Evolutionary conservation across 2,797 vertebrate genomes (phyloP).

Genomic region (Chromis chromis): DNA sequence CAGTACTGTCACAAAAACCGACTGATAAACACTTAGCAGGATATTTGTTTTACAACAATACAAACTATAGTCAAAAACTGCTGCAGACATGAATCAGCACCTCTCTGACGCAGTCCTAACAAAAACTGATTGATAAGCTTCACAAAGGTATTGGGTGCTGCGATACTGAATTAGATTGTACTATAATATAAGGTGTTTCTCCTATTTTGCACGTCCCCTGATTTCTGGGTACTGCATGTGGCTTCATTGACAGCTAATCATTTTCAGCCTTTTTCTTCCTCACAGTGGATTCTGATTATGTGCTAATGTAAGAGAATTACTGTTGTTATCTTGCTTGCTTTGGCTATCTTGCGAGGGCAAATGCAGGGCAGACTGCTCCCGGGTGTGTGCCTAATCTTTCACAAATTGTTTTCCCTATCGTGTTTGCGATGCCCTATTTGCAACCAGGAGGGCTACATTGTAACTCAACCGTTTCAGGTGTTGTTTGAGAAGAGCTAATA

Average conservation of each 20-base stretch:
- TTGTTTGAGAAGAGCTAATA: slow-evolving; percentile 86
- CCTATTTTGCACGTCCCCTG: slow-evolving; percentile 35
- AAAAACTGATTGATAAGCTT: slow-evolving; percentile 59
- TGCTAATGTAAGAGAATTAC: slow-evolving; percentile 84
- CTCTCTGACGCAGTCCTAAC: slow-evolving; percentile 54
- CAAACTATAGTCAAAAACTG: slow-evolving; percentile 25
- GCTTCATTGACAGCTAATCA: slow-evolving; percentile 47
- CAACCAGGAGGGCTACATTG: slow-evolving; percentile 73
- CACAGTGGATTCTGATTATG: slow-evolving; percentile 75
- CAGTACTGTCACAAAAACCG: slow-evolving; percentile 19
- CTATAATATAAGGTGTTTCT: slow-evolving; percentile 46
- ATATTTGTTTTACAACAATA: slow-evolving; percentile 51
- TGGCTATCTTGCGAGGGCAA: slow-evolving; percentile 80
- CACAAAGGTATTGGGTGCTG: slow-evolving; percentile 29
- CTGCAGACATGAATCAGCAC: slow-evolving; percentile 39
- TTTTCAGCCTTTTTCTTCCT: slow-evolving; percentile 47
- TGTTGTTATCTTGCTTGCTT: slow-evolving; percentile 80
- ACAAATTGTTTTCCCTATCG: slow-evolving; percentile 83
- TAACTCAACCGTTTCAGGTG: slow-evolving; percentile 77
- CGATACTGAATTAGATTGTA: slow-evolving; percentile 30
- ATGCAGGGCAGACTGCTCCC: slow-evolving; percentile 82
- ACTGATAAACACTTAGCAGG: slow-evolving; percentile 25
- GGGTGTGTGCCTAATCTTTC: slow-evolving; percentile 86
- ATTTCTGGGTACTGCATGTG: slow-evolving; percentile 19
- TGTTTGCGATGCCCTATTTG: slow-evolving; percentile 79